Base-by-base conservation (phyloP, 1,140 invertebrate species). In the Helicorthomorpha holstii region DNA sequence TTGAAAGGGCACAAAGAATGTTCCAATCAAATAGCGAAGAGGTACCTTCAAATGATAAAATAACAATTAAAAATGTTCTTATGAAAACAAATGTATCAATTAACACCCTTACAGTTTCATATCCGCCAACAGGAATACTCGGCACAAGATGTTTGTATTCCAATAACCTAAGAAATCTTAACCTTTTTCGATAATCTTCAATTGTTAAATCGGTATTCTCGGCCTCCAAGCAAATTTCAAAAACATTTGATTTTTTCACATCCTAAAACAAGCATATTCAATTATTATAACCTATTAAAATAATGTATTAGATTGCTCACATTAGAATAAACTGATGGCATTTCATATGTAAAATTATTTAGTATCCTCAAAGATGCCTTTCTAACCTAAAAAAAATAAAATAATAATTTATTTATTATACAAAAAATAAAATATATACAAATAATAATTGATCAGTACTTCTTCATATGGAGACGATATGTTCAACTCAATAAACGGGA, bases 1-100 rank as follows among this genome's bases (percentile, higher is more conserved):
- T 59, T 83, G 82, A 57, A 94, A 93, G 63, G 94, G 94, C 2
- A 84, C 69, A 64, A 83, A 89, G 2, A 94, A 66, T 54, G 79
- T 74, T 4, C 89, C 86, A 4, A 93, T 71, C 51, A 92, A 71
- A 62, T 84, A 90, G 49, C 79, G 72, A 1, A 94, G 60, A 0
- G 80, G 75, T 46, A 75, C 66, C 60, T 77, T 61, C 10, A 61
- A 60, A 76, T 73, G 57, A 72, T 69, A 48, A 50, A 42, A 50
- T 58, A 49, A 22, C 29, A 57, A 23, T 55, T 50, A 24, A 53
- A 24, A 45, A 53, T 26, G 16, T 3, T 12, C 21, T 34, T 14
- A 10, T 7, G 14, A 2, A 52, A 21, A 12, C 7, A 21, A 41
- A 41, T 41, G 45, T 7, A 7, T 12, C 23, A 41, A 56, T 27